Evolutionary conservation across 37 sponge, comb jelly and placozoan genomes (phyloP).

Genomic region (Cliona cf. orientalis): DNA sequence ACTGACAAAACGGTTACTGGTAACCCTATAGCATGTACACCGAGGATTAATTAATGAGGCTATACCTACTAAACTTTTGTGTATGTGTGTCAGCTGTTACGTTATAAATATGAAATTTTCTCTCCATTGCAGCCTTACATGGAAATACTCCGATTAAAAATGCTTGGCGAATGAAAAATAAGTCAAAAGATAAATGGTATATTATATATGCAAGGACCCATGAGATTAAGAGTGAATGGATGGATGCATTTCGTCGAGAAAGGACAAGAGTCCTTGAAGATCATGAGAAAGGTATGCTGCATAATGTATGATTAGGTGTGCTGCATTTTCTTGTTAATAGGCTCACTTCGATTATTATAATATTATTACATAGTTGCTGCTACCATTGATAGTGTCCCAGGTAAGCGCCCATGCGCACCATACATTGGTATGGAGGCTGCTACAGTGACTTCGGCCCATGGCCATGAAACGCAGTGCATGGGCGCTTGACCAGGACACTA

Average conservation of each 20-base stretch:
- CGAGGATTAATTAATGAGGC: too few relatives aligned
- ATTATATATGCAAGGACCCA: slow-evolving; percentile 82
- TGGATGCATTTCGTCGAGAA: slow-evolving; percentile 86
- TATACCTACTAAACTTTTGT: too few relatives aligned
- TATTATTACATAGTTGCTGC: not conserved
- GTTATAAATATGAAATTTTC: too few relatives aligned
- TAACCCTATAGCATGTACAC: too few relatives aligned
- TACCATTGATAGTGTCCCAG: too few relatives aligned
- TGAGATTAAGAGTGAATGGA: slow-evolving; percentile 82
- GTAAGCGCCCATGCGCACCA: too few relatives aligned
- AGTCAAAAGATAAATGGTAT: slow-evolving; percentile 87
- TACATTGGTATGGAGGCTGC: too few relatives aligned
- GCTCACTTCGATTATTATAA: not conserved
- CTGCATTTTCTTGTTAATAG: not conserved
- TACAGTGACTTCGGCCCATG: too few relatives aligned
- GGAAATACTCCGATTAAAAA: slow-evolving; percentile 67
- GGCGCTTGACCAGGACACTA: too few relatives aligned
- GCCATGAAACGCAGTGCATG: too few relatives aligned
- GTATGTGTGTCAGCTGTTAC: too few relatives aligned
- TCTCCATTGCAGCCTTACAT: slow-evolving; percentile 45
- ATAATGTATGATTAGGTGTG: not conserved
- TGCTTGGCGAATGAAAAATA: slow-evolving; percentile 96
- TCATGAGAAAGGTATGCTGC: slow-evolving; percentile 49
- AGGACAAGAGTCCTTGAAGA: slow-evolving; percentile 76
- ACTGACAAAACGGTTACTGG: too few relatives aligned